Percentiles rank a stretch among this genome's conserved stretches.
Evolutionary conservation across 2,888 invertebrate genomes (phyloP).

Genomic region (Chorisops tibialis): DNA sequence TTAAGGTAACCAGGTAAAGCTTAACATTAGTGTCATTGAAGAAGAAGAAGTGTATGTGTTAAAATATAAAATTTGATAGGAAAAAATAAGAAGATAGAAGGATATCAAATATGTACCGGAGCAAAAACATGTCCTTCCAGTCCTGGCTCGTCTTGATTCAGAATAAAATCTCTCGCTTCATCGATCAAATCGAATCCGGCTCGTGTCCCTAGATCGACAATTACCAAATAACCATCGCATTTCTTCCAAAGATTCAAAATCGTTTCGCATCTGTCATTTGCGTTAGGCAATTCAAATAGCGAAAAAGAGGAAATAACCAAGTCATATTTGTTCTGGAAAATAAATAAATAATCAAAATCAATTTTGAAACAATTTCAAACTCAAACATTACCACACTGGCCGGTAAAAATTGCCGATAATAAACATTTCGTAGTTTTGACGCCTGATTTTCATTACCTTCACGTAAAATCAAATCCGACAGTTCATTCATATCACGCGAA

Average conservation of each 20-base stretch:
- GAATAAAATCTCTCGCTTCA: conserved; percentile 79
- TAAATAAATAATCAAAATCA: not conserved
- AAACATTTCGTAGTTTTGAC: conserved; percentile 60
- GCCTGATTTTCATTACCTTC: conserved; percentile 63
- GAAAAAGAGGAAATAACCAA: conserved; percentile 78
- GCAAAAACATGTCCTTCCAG: conserved; percentile 65
- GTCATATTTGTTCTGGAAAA: conserved; percentile 62
- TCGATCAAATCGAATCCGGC: conserved; percentile 78
- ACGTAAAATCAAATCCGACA: conserved; percentile 69
- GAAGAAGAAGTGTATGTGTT: no score
- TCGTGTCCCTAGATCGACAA: conserved; percentile 80
- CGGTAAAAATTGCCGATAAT: conserved; percentile 79
- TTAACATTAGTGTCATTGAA: no score
- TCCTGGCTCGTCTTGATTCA: conserved; percentile 53
- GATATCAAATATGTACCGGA: conserved; percentile 60
- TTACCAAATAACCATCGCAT: conserved; percentile 74
- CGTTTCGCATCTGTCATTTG: conserved; percentile 63
- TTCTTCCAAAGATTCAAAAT: conserved; percentile 82
- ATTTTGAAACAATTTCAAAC: not conserved
- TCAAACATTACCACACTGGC: conserved; percentile 46
- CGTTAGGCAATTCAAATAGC: conserved; percentile 72
- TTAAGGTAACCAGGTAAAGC: no score
- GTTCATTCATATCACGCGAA: conserved; percentile 76
- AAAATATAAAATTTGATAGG: conserved; percentile 26
- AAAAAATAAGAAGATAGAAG: conserved; percentile 14